phyloP scores from a whole-genome alignment of 2,113 vertebrate species.

The Leptobrachium ailaonicum region DNA sequence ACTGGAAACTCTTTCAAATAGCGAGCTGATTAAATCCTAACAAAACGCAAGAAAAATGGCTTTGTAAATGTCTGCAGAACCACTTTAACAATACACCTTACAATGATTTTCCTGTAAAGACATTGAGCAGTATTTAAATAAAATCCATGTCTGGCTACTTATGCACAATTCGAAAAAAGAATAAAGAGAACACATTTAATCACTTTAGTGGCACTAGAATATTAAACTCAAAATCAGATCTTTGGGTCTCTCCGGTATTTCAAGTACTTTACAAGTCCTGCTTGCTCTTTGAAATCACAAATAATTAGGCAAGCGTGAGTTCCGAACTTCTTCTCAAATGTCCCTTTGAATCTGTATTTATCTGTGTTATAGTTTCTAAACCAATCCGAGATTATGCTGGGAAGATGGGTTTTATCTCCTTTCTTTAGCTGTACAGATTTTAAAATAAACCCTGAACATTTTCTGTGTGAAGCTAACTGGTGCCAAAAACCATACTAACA shows the following conservation, averaged over 20 bases:
- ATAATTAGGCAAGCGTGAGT: conserved; percentile 16
- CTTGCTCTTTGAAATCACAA: conserved; percentile 18
- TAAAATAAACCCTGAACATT: background rate
- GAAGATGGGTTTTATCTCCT: background rate
- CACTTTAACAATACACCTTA: conserved; percentile 40
- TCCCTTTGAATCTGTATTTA: conserved; percentile 7
- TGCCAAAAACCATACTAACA: too few species aligned
- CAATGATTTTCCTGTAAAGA: conserved; percentile 32
- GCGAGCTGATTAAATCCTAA: conserved; percentile 38
- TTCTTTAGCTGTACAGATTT: background rate
- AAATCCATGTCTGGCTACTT: conserved; percentile 28
- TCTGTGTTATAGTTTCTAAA: background rate
- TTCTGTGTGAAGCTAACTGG: too few species aligned
- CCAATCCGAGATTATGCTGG: background rate
- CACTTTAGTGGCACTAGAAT: conserved; percentile 31
- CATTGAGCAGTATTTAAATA: conserved; percentile 29
- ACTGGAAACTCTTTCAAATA: conserved; percentile 23
- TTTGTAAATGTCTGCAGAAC: conserved; percentile 20
- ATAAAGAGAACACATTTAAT: conserved; percentile 35
- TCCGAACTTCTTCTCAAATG: conserved; percentile 7
- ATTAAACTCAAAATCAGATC: conserved; percentile 22
- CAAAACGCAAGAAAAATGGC: conserved; percentile 38
- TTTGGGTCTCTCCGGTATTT: background rate
- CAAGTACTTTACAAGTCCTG: conserved; percentile 27
- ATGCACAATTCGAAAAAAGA: conserved; percentile 21